Evolutionary conservation across 2,888 invertebrate genomes (phyloP).

Genomic region (Abscondita cerata): DNA sequence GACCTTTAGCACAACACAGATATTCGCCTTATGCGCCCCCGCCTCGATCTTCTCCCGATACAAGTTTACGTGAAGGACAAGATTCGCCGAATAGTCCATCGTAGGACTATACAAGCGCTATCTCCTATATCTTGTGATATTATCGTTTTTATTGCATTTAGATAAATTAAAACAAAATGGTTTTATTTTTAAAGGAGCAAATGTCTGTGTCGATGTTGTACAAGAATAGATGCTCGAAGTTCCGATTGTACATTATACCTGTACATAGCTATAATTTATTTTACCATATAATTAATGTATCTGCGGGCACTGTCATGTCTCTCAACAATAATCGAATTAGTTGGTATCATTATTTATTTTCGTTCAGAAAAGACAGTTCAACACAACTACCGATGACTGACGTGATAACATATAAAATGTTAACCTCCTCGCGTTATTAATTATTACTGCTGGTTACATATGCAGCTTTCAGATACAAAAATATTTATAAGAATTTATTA

Average conservation of each 20-base stretch:
- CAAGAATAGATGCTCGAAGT: conserved; percentile 22
- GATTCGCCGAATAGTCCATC: conserved; percentile 57
- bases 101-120: conserved; percentile 38
- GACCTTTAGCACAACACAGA: conserved; percentile 63
- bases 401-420: conserved; percentile 49
- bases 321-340: conserved; percentile 49
- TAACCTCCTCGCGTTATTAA: conserved; percentile 49
- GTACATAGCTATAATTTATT: conserved; percentile 55
- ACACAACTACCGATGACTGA: conserved; percentile 49
- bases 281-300: conserved; percentile 47
- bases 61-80: conserved; percentile 62
- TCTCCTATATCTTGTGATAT: conserved; percentile 36
- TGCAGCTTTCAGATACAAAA: conserved; percentile 29
- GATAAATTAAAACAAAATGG: conserved; percentile 3
- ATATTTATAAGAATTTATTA: conserved; percentile 35
- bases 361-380: conserved; percentile 37
- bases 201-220: not conserved
- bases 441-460: conserved; percentile 40
- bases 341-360: conserved; percentile 49
- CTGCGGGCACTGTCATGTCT: conserved; percentile 49
- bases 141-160: conserved; percentile 33
- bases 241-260: conserved; percentile 50
- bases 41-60: conserved; percentile 65
- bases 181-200: conserved; percentile 26
- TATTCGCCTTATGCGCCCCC: conserved; percentile 67